Evolutionary conservation across 2,113 vertebrate genomes (phyloP).

Genomic region (Polypterus senegalus): DNA sequence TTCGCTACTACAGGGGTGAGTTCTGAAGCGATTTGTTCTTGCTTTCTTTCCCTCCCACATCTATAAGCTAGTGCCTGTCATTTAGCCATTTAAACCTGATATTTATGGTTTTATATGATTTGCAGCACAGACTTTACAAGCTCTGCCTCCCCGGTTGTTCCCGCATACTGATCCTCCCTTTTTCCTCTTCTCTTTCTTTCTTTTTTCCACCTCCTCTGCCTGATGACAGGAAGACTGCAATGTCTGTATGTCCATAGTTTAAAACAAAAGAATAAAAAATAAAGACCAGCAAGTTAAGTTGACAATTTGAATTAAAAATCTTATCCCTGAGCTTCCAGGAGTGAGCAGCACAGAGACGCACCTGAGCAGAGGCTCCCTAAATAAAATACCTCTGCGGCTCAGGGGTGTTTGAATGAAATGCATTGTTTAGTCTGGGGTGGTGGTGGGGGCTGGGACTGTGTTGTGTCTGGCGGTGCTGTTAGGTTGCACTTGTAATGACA

Average conservation of each 20-base stretch:
- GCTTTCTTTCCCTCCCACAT: slow-evolving; percentile 19
- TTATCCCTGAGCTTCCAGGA: no score
- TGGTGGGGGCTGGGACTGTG: slow-evolving; percentile 8
- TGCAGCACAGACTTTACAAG: background rate
- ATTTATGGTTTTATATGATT: background rate
- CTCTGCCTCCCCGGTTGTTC: slow-evolving; percentile 3
- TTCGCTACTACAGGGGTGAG: slow-evolving; percentile 45
- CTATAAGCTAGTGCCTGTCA: slow-evolving; percentile 10
- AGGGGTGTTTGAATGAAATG: slow-evolving; percentile 40
- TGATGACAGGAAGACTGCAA: background rate
- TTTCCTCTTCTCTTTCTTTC: background rate
- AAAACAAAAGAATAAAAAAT: background rate
- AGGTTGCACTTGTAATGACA: no score
- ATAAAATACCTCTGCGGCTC: background rate
- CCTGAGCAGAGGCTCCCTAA: slow-evolving; percentile 35
- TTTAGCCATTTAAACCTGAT: slow-evolving; percentile 5
- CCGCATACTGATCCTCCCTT: background rate
- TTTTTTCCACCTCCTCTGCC: background rate
- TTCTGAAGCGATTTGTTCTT: slow-evolving; percentile 33
- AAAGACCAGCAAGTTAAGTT: background rate
- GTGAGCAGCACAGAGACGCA: slow-evolving; percentile 14
- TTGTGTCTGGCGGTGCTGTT: no score
- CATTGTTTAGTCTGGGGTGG: slow-evolving; percentile 40
- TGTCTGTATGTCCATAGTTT: background rate
- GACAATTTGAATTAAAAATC: background rate